Evolutionary conservation across 2,888 invertebrate species (phyloP).

Genomic region (Fragum fragum): DNA sequence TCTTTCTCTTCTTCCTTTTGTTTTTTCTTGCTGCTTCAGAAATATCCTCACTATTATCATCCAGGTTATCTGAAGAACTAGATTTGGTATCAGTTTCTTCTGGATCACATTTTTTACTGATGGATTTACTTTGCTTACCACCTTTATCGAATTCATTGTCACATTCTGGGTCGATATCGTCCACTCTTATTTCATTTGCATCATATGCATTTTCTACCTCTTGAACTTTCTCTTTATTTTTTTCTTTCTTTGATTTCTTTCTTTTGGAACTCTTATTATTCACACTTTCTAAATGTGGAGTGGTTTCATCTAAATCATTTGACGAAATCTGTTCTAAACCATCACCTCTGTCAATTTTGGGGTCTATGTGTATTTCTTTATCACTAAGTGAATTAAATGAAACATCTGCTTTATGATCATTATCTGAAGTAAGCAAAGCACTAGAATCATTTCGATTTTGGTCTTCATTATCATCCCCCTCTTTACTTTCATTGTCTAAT

Average conservation of each 20-base stretch:
- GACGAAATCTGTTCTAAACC: no score
- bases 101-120: neutral
- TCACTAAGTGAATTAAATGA: neutral
- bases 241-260: neutral
- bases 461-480: neutral
- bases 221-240: neutral
- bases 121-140: neutral
- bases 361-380: neutral
- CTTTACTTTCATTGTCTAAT: slow-evolving; percentile 18
- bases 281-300: slow-evolving; percentile 7
- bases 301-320: slow-evolving; percentile 15
- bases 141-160: neutral
- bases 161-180: neutral
- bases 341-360: neutral
- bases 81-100: neutral
- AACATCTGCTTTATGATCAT: neutral
- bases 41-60: neutral
- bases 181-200: no score
- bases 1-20: slow-evolving; percentile 23
- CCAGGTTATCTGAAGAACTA: neutral
- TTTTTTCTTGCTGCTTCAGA: slow-evolving; percentile 12
- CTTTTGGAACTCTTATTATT: slow-evolving; percentile 2
- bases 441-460: neutral
- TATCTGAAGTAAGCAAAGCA: no score
- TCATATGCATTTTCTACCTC: neutral